Base-by-base conservation (phyloP, 2,113 vertebrate genomes). In the Hassar affinis region DNA sequence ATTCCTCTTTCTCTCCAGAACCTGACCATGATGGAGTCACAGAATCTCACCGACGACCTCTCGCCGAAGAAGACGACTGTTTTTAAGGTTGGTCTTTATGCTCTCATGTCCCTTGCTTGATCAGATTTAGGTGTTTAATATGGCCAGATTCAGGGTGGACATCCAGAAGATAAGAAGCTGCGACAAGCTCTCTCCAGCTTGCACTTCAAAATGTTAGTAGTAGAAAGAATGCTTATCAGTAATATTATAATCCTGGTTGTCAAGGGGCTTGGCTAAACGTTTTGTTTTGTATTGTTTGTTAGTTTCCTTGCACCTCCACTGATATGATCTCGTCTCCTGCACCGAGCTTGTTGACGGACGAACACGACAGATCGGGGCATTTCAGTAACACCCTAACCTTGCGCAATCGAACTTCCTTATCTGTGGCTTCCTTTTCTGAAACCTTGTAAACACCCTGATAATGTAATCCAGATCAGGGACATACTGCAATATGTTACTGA, bases 41-140 rank as follows among this genome's bases (percentile, higher is more conserved):
- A 97, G 92, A 99, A 96, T 94, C 90, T 92, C 10, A 91, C 92
- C 62, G 96, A 98, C 86, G 97, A 98, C 91, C 93, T 97, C 92
- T 97, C 97, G 91, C 96, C 97, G 94, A 99, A 97, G 96, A 99
- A 97, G 95, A 99, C 91, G 92, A 97, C 97, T 86, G 93, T 98
- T 90, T 96, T 97, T 93, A 97, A 97, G 96, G 97, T 98, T 35
- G 38, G 59, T 78, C 35, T 84, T 61, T 52, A 42, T 42, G 38
- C 3, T 47, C 7, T 5, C 81, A 15, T 66, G 77, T 5, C 51
- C 30, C 6, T 25, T 38, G 18, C 42, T 42, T 35, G 12, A 3
- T 6, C 15, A 0, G 45, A 51, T 74, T 74, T 49, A 51, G 14
- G 14, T 3, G 22, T 51, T 49, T n/a, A 45, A 35, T 74, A 22